These are phyloP conservation scores for Thryonomys swinderianus DNA, from an alignment of 2,113 vertebrate species.

Conservation along the genomic window DNA sequence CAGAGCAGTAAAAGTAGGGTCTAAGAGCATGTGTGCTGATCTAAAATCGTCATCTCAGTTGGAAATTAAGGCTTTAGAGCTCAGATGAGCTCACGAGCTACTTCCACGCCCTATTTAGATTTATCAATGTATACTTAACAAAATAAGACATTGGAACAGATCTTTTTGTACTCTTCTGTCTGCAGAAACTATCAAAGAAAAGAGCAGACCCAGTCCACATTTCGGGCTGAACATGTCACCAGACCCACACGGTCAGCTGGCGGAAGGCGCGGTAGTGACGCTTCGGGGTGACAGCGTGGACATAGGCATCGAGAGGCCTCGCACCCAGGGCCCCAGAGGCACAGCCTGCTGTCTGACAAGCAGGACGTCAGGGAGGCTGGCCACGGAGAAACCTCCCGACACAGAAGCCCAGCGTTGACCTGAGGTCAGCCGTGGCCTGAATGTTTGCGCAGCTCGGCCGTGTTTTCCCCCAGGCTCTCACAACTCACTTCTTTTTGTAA, in stretches of 20 bases:
- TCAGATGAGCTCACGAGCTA: slow-evolving; percentile 9
- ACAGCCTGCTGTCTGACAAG: fast-evolving
- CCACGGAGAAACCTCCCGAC: neutral
- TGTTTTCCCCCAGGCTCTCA: neutral
- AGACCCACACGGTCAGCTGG: too few relatives aligned
- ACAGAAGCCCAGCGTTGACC: neutral
- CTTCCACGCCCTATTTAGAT: neutral
- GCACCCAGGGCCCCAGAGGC: neutral
- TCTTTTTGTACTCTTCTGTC: neutral
- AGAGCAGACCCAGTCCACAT: neutral
- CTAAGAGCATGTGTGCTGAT: neutral
- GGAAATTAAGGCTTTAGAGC: slow-evolving; percentile 11
- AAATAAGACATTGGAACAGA: slow-evolving; percentile 41
- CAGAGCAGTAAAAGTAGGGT: neutral
- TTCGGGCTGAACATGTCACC: neutral
- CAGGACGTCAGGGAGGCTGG: neutral
- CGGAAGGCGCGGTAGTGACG: neutral
- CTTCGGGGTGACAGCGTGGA: neutral
- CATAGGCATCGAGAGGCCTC: fast-evolving
- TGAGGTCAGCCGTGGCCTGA: neutral
- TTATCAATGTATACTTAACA: neutral
- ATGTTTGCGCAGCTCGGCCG: neutral
- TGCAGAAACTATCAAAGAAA: neutral
- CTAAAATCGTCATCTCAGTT: neutral
- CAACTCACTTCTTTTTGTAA: neutral